Percentiles rank a stretch among this genome's conserved stretches.
These are phyloP conservation scores for Peromyscus leucopus DNA, from an alignment of 2,113 vertebrate genomes.

Conservation along the genomic window DNA sequence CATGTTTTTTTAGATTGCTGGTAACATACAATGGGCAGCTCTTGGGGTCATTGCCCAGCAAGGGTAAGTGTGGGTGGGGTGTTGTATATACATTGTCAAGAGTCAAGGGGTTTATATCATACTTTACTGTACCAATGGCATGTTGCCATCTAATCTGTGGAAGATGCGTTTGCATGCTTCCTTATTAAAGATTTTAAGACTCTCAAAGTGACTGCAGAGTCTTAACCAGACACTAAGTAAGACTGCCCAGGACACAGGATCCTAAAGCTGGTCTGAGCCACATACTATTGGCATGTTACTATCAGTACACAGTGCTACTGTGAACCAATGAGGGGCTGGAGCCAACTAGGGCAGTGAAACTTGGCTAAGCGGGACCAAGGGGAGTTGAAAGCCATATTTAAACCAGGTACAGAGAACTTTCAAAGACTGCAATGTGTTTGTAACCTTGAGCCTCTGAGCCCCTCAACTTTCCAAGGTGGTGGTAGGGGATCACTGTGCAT, in stretches of 20 bases:
- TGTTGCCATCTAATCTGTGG: neutral
- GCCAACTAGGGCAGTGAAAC: accelerated
- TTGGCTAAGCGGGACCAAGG: neutral
- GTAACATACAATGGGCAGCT: accelerated
- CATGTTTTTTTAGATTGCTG: neutral
- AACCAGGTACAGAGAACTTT: neutral
- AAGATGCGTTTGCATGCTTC: neutral
- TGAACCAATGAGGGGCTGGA: neutral
- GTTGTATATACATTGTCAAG: accelerated
- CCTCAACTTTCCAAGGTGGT: neutral
- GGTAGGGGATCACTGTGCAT: neutral
- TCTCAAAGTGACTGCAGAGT: neutral
- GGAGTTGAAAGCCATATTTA: neutral
- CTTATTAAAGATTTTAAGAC: neutral
- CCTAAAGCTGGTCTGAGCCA: neutral
- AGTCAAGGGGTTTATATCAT: no score
- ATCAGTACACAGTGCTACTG: neutral
- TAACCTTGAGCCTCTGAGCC: neutral
- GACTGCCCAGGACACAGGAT: accelerated
- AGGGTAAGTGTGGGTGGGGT: neutral
- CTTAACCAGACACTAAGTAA: neutral
- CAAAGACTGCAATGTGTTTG: neutral
- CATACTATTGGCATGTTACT: accelerated
- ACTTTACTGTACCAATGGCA: no score
- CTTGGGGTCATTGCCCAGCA: neutral